A percentile compares a stretch with the other conserved stretches of the same genome.
Evolutionary conservation across 2,888 invertebrate species (phyloP).

Genomic region (Adineta ricciae): DNA sequence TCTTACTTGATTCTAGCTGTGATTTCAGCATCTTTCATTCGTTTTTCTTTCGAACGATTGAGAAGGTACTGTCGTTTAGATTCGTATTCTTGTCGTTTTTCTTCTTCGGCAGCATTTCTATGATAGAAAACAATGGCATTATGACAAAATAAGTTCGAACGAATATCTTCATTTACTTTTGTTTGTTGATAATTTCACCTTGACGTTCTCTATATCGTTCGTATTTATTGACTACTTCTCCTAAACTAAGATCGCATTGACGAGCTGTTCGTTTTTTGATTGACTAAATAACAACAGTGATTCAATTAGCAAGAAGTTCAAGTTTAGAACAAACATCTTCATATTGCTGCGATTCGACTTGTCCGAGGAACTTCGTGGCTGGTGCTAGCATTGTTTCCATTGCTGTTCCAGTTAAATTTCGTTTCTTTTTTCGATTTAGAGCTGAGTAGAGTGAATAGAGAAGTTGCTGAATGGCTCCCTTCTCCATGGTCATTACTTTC

Average conservation of each 20-base stretch:
- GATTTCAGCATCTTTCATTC: slow-evolving; percentile 45
- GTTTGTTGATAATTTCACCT: slow-evolving; percentile 24
- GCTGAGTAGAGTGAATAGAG: slow-evolving; percentile 49
- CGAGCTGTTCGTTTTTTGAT: slow-evolving; percentile 48
- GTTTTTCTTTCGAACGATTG: slow-evolving; percentile 41
- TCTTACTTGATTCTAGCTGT: slow-evolving; percentile 49
- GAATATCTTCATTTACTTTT: no score
- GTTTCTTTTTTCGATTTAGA: slow-evolving; percentile 47
- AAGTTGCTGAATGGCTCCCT: slow-evolving; percentile 46
- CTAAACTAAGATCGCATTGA: slow-evolving; percentile 46
- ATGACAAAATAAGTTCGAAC: no score
- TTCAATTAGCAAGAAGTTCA: neutral
- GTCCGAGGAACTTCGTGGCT: slow-evolving; percentile 47
- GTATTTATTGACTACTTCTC: slow-evolving; percentile 42
- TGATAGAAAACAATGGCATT: no score
- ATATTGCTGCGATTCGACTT: slow-evolving; percentile 45
- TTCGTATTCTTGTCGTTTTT: slow-evolving; percentile 40
- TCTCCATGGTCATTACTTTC: slow-evolving; percentile 49
- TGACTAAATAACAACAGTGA: slow-evolving; percentile 38
- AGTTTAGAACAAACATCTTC: slow-evolving; percentile 41
- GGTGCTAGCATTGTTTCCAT: slow-evolving; percentile 50
- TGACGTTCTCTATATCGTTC: slow-evolving; percentile 38
- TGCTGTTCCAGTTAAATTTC: slow-evolving; percentile 47
- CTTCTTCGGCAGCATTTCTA: slow-evolving; percentile 44
- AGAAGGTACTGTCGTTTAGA: slow-evolving; percentile 41